Base-by-base conservation (phyloP, 2,797 vertebrate species). In the Brachyrhaphis roseni region DNA sequence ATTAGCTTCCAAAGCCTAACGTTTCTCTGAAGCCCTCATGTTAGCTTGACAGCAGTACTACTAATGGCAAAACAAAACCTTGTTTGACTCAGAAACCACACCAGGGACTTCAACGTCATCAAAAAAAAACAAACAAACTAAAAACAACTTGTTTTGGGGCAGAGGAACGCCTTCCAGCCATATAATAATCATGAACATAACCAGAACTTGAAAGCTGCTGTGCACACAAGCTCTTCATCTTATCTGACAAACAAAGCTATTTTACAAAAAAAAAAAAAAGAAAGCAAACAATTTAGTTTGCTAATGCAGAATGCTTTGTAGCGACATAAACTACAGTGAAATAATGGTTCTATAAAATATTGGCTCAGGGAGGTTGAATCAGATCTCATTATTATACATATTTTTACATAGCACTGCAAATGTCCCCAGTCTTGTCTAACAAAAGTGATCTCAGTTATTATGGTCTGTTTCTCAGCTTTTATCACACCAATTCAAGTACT, bases 401-500 rank as follows among this genome's bases (percentile, higher is more conserved):
- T 4, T 41, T 68, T 26, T 41, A 70, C 34, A 43, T 39, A 18
- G 12, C 23, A 13, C 23, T 39, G 4, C 53, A 43, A 75, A 62
- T 28, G 7, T 4, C 1, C 13, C 18, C 68, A 28, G n/a, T 71
- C 5, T n/a, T 41, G 10, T 68, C 4, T 23, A 49, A 28, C 39
- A 2, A 28, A 3, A 31, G 55, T 62, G 0, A 0, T 74, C 23
- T 66, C 62, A n/a, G 11, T 13, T 20, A 13, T 59, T 34, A 11
- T 49, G 31, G 16, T 12, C 41, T 28, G 68, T 55, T 62, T 81
- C 39, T 72, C 43, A 16, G 13, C 75, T 87, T 75, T 34, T 49
- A 41, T 79, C 72, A 34, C 74, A 78, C 46, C n/a, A 0, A 20
- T 78, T 76, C 13, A 84, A 43, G 68, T 79, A 28, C 41, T 59